Evolutionary conservation across 2,797 vertebrate genomes (phyloP).

Genomic region (Rhinella marina): DNA sequence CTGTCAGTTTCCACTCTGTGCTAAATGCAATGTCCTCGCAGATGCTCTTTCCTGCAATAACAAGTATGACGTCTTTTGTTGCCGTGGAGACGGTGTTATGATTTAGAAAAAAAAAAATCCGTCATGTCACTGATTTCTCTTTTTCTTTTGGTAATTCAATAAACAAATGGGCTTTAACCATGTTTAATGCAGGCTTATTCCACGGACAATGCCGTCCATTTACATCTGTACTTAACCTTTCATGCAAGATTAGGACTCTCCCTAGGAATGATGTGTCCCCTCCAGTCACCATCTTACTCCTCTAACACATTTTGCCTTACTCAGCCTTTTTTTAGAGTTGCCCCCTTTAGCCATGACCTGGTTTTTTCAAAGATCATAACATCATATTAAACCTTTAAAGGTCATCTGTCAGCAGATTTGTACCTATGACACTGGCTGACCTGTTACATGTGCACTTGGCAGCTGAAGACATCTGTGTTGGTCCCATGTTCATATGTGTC

Average conservation of each 20-base stretch:
- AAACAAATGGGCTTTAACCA: slow-evolving; percentile 65
- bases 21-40: slow-evolving; percentile 65
- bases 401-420: too few species aligned
- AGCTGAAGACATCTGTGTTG: too few species aligned
- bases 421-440: too few species aligned
- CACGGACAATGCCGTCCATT: not conserved
- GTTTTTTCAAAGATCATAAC: not conserved
- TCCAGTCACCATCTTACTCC: not conserved
- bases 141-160: slow-evolving; percentile 59
- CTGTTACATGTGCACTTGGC: too few species aligned
- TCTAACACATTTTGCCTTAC: not conserved
- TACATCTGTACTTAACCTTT: not conserved
- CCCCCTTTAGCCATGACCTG: not conserved
- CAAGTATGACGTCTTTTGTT: slow-evolving; percentile 83
- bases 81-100: slow-evolving; percentile 77
- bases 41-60: slow-evolving; percentile 72
- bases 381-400: too few species aligned
- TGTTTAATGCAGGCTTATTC: slow-evolving; percentile 6
- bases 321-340: not conserved
- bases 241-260: not conserved
- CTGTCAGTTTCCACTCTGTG: slow-evolving; percentile 54
- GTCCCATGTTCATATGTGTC: too few species aligned
- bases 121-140: slow-evolving; percentile 67
- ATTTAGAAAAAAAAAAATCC: slow-evolving; percentile 61
- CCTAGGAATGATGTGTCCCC: not conserved